Evolutionary conservation across 2,888 invertebrate genomes (phyloP), one percentile per base, ranked within the genome.

Genomic region (Eupeodes latifasciatus): DNA sequence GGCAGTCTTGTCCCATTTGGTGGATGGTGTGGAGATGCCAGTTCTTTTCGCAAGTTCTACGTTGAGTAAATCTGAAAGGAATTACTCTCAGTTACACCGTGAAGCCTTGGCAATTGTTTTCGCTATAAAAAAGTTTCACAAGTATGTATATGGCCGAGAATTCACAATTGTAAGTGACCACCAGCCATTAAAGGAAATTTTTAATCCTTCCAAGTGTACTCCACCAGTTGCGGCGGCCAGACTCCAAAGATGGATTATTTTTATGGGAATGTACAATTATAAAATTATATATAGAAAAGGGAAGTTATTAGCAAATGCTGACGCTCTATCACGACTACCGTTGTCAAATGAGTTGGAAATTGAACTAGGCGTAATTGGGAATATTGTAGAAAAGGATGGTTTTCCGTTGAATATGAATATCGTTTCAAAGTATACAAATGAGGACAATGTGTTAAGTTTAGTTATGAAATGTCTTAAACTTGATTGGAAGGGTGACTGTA

Each of bases 91-190:
- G 61, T 3, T 71, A 47, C 36, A 81, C 1, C 61, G 72, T 16
- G 67, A 72, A 10, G 53, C 53, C 0, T 78, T 78, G 7, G 74
- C 78, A 2, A 71, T 83, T 4, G 55, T 83, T 3, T 83, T 67
- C 59, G 49, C 61, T 40, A 19, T 67, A 10, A 66, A 66, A 27
- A 16, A 40, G 36, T 71, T 71, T 62, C 79, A 76, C 55, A 69
- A 83, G 16, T 94, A 92, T 88, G 40, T 94, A 4, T 92, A 90
- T 87, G 94, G 94, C 5, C 34, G 79, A 11, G 44, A 76, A 34
- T 90, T 91, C 66, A 78, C 47, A 1, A 69, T 91, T 14, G 69
- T 85, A 49, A 90, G 89, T 9, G 90, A 91, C 62, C 88, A 85
- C 62, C 78, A 89, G 44, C 81, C 90, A 4, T 55, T 91, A 9